Evolutionary conservation across 1,140 invertebrate species (phyloP).

Genomic region (Gryllus bimaculatus): DNA sequence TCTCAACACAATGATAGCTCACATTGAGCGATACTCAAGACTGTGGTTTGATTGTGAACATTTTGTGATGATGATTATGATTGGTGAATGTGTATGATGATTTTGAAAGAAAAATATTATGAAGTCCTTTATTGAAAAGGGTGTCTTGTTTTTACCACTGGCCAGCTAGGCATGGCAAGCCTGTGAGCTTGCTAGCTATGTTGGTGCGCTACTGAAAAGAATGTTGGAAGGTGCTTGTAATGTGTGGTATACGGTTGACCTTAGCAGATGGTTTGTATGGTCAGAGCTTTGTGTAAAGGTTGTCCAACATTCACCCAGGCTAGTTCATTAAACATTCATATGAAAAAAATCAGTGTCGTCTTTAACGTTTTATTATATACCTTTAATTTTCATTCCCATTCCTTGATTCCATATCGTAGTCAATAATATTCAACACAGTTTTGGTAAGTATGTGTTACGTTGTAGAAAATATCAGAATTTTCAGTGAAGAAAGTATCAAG

Average conservation of each 20-base stretch:
- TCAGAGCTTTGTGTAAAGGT: constrained; percentile 4
- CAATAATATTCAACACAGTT: too few species aligned
- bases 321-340: constrained; percentile 16
- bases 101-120: not conserved
- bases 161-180: not conserved
- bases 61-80: constrained; percentile 1
- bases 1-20: constrained; percentile 11
- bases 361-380: not conserved
- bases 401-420: too few species aligned
- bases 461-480: too few species aligned
- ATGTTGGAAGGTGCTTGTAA: constrained; percentile 13
- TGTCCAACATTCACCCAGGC: constrained; percentile 11
- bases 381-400: too few species aligned
- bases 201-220: not conserved
- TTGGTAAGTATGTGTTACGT: too few species aligned
- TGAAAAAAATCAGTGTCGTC: not conserved
- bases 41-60: constrained; percentile 13
- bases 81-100: constrained; percentile 14
- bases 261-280: constrained; percentile 7
- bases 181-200: not conserved
- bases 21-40: constrained; percentile 16
- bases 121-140: not conserved
- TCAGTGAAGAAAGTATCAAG: too few species aligned
- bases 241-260: constrained; percentile 6
- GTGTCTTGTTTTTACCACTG: constrained; percentile 7